Percentiles rank a stretch among this genome's conserved stretches.
phyloP scores from a whole-genome alignment of 2,888 invertebrate species.

The Coelinius sp. region DNA sequence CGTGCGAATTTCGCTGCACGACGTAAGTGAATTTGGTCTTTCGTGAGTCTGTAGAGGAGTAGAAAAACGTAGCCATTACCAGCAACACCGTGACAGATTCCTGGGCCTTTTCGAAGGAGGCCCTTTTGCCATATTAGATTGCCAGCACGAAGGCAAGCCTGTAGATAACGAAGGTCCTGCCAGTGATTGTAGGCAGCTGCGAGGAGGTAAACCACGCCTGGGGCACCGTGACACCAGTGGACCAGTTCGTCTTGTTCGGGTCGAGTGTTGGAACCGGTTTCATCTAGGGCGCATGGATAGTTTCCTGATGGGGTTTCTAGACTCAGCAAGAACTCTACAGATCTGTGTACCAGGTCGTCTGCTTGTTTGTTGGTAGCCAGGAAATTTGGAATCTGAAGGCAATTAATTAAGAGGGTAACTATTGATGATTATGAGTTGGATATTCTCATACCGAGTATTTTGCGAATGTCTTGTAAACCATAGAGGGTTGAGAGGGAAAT shows the following conservation, averaged over 20 bases:
- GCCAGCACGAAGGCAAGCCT: slow-evolving; percentile 78
- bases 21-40: slow-evolving; percentile 80
- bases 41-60: slow-evolving; percentile 82
- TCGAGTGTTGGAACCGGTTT: slow-evolving; percentile 71
- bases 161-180: slow-evolving; percentile 81
- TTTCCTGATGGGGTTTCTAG: slow-evolving; percentile 82
- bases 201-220: slow-evolving; percentile 85
- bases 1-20: slow-evolving; percentile 83
- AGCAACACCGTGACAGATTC: slow-evolving; percentile 90
- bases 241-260: slow-evolving; percentile 78
- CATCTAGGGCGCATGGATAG: slow-evolving; percentile 83
- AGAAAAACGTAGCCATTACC: slow-evolving; percentile 88
- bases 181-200: slow-evolving; percentile 85
- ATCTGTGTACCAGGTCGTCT: slow-evolving; percentile 75
- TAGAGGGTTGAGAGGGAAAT: too few species aligned
- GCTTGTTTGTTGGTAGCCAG: slow-evolving; percentile 73
- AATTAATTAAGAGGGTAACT: too few species aligned
- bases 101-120: slow-evolving; percentile 87
- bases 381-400: slow-evolving; percentile 72
- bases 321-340: slow-evolving; percentile 78
- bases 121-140: slow-evolving; percentile 89
- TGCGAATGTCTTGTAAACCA: too few species aligned
- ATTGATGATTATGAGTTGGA: too few species aligned
- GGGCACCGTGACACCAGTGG: slow-evolving; percentile 94
- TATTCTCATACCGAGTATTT: too few species aligned